Evolutionary conservation across 2,888 invertebrate species (phyloP).

Genomic region (Liodrosophila aerea): DNA sequence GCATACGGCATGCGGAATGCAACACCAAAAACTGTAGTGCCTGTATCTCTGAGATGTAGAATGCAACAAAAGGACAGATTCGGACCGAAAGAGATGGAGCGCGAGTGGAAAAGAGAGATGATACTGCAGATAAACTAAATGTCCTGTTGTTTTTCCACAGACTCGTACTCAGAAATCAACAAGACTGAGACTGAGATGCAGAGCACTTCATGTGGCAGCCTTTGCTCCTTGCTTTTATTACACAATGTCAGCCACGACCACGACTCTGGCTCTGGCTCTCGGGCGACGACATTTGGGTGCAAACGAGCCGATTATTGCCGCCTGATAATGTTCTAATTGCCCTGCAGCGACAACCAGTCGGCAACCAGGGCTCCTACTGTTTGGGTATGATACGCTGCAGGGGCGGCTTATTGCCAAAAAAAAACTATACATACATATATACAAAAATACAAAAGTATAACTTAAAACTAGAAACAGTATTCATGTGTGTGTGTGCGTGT

Average conservation of each 20-base stretch:
- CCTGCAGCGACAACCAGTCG: conserved; percentile 55
- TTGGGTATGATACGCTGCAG: conserved; percentile 42
- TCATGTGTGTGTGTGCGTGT: no score
- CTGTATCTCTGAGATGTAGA: conserved; percentile 30
- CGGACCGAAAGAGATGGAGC: no score
- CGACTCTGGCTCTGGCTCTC: conserved; percentile 9
- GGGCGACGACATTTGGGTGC: conserved; percentile 70
- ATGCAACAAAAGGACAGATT: neutral
- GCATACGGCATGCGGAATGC: conserved; percentile 6
- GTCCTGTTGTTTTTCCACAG: conserved; percentile 63
- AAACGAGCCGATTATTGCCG: conserved; percentile 77
- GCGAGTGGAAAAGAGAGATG: conserved; percentile 10
- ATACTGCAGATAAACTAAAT: conserved; percentile 35
- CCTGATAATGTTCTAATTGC: conserved; percentile 78
- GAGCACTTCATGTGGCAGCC: conserved; percentile 41
- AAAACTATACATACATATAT: no score
- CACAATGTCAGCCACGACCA: conserved; percentile 51
- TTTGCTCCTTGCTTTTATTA: conserved; percentile 50
- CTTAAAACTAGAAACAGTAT: neutral
- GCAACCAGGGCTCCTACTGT: conserved; percentile 69
- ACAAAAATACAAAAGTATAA: no score
- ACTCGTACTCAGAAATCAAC: neutral
- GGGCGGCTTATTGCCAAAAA: neutral
- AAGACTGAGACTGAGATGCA: conserved; percentile 6
- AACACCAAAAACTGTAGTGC: conserved; percentile 1